phyloP scores from a whole-genome alignment of 2,113 vertebrate species.

The Oryzias curvinotus region DNA sequence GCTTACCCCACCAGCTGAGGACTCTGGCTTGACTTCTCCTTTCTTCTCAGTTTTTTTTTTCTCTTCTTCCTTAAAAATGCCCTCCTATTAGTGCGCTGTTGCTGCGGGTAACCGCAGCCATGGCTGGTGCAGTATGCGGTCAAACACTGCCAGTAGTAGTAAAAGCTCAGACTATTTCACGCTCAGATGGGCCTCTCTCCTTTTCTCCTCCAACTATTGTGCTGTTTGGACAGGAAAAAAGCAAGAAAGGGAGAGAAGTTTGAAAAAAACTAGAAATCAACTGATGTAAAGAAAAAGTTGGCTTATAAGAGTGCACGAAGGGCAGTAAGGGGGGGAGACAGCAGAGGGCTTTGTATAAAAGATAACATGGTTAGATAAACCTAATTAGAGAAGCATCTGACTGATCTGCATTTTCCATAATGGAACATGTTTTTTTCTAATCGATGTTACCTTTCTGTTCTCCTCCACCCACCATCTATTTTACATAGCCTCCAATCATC shows the following conservation, averaged over 20 bases:
- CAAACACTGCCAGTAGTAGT: slow-evolving; percentile 68
- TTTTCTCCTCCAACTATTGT: slow-evolving; percentile 36
- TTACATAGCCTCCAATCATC: no score
- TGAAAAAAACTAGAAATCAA: slow-evolving; percentile 31
- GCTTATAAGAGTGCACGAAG: slow-evolving; percentile 14
- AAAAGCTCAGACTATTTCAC: slow-evolving; percentile 65
- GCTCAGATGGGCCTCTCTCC: slow-evolving; percentile 51
- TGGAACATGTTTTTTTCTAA: neutral
- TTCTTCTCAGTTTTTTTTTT: neutral
- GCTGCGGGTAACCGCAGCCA: slow-evolving; percentile 59
- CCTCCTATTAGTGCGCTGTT: slow-evolving; percentile 45
- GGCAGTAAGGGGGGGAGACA: no score
- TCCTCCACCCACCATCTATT: no score
- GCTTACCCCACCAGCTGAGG: slow-evolving; percentile 43
- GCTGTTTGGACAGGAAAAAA: slow-evolving; percentile 11
- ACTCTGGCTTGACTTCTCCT: slow-evolving; percentile 5
- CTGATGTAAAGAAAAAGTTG: slow-evolving; percentile 16
- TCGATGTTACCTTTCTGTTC: neutral
- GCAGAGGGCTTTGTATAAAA: no score
- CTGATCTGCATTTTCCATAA: neutral
- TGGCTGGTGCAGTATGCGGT: slow-evolving; percentile 51
- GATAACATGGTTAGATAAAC: no score
- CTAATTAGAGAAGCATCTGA: neutral
- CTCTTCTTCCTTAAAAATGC: slow-evolving; percentile 15
- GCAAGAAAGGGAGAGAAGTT: slow-evolving; percentile 22